Conservation (phyloP, 2,113 vertebrate genomes). For the Neotoma lepida region DNA sequence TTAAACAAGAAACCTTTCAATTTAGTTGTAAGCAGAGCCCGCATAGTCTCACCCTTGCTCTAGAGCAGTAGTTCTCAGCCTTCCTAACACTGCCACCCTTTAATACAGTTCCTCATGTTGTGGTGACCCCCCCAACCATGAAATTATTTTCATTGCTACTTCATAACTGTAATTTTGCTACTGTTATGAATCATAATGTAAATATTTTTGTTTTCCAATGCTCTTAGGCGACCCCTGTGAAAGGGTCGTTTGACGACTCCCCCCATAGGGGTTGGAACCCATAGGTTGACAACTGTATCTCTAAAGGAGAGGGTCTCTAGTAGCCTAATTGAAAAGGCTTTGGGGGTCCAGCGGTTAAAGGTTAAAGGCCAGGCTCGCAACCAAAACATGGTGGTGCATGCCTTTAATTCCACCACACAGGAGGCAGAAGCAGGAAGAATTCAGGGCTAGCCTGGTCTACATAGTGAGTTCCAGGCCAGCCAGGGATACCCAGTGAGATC, state of each 20-base stretch:
- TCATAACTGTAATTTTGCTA: not conserved
- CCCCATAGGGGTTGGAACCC: not conserved
- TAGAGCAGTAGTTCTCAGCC: not conserved
- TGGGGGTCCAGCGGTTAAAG: not conserved
- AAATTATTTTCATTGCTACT: not conserved
- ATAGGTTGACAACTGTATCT: not conserved
- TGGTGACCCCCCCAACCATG: not conserved
- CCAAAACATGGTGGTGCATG: fast-evolving
- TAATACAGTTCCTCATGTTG: not conserved
- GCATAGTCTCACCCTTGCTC: not conserved
- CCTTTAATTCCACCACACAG: not conserved
- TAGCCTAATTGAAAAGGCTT: not conserved
- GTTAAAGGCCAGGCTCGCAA: not conserved
- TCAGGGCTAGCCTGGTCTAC: not conserved
- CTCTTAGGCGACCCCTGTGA: not conserved
- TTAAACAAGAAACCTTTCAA: not conserved
- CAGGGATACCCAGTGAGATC: not conserved
- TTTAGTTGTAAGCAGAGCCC: conserved; percentile 2
- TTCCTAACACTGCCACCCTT: not conserved
- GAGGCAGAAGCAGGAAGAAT: not conserved
- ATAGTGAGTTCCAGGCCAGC: not conserved
- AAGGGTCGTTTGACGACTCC: not conserved
- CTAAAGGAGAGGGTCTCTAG: not conserved
- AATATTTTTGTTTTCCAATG: not conserved
- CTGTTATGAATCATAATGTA: not conserved